These are phyloP conservation scores for Pogonognathellus flavescens DNA, from an alignment of 1,140 invertebrate genomes.

Conservation along the genomic window DNA sequence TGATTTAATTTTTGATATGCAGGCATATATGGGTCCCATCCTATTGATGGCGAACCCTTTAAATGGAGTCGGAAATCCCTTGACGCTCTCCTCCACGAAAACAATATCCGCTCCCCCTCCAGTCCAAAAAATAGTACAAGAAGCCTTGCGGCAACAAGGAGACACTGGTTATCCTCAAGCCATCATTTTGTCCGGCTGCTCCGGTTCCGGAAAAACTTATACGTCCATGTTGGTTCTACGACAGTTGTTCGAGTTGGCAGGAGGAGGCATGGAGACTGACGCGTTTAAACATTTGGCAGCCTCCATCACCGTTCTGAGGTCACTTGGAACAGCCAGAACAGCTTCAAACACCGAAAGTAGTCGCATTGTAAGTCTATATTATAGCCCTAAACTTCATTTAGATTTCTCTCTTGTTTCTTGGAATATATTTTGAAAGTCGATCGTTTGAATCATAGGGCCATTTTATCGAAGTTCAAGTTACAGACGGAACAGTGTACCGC, in stretches of 20 bases:
- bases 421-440: not conserved
- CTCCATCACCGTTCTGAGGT: slow-evolving; percentile 91
- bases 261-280: slow-evolving; percentile 93
- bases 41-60: slow-evolving; percentile 91
- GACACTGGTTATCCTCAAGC: slow-evolving; percentile 95
- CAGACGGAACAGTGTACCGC: slow-evolving; percentile 93
- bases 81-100: slow-evolving; percentile 88
- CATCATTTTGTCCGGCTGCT: slow-evolving; percentile 90
- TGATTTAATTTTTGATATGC: too few species aligned
- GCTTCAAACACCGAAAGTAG: slow-evolving; percentile 92
- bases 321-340: slow-evolving; percentile 91
- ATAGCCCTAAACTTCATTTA: too few species aligned
- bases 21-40: slow-evolving; percentile 94
- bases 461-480: slow-evolving; percentile 96
- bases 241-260: slow-evolving; percentile 92
- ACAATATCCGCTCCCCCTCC: slow-evolving; percentile 79
- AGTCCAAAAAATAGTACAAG: slow-evolving; percentile 87
- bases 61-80: slow-evolving; percentile 85
- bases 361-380: slow-evolving; percentile 87
- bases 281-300: slow-evolving; percentile 96
- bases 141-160: slow-evolving; percentile 91
- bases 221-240: slow-evolving; percentile 91
- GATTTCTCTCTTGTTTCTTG: too few species aligned
- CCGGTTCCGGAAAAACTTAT: slow-evolving; percentile 95
- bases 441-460: slow-evolving; percentile 79